Percentiles rank a stretch among this genome's conserved stretches.
These are phyloP conservation scores for Melipona beecheii DNA, from an alignment of 2,888 invertebrate genomes.

Conservation along the genomic window DNA sequence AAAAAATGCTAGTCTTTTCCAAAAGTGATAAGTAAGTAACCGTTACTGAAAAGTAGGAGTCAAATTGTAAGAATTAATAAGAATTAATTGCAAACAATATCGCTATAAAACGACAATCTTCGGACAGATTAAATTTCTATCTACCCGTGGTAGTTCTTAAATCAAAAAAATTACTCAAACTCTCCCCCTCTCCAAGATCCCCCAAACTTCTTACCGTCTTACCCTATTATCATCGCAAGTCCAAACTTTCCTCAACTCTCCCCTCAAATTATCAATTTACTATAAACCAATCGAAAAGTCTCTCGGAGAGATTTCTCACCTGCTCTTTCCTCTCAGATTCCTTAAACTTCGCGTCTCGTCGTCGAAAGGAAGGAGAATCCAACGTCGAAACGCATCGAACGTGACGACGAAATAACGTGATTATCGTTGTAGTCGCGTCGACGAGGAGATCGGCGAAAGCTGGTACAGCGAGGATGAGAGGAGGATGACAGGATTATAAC, in stretches of 20 bases:
- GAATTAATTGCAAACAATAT: no score
- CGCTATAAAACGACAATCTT: no score
- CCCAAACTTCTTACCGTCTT: not conserved
- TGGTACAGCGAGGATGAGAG: no score
- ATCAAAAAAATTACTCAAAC: not conserved
- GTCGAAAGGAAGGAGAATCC: not conserved
- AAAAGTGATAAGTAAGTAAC: no score
- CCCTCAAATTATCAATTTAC: not conserved
- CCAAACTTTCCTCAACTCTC: not conserved
- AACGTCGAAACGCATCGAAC: not conserved
- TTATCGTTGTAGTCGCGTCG: slow-evolving; percentile 39
- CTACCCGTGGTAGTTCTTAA: no score
- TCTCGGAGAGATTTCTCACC: not conserved
- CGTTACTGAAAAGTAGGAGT: no score
- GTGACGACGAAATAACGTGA: slow-evolving; percentile 19
- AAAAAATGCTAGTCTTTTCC: no score
- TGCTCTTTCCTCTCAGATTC: not conserved
- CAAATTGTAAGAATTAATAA: no score
- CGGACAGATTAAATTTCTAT: no score
- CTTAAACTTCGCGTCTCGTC: not conserved
- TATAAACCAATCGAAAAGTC: no score
- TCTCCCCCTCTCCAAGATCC: not conserved
- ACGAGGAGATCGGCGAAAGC: not conserved
- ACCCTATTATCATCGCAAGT: not conserved
- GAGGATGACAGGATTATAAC: slow-evolving; percentile 32